phyloP scores from a whole-genome alignment of 2,797 vertebrate genomes.

The Chloroceryle inda region DNA sequence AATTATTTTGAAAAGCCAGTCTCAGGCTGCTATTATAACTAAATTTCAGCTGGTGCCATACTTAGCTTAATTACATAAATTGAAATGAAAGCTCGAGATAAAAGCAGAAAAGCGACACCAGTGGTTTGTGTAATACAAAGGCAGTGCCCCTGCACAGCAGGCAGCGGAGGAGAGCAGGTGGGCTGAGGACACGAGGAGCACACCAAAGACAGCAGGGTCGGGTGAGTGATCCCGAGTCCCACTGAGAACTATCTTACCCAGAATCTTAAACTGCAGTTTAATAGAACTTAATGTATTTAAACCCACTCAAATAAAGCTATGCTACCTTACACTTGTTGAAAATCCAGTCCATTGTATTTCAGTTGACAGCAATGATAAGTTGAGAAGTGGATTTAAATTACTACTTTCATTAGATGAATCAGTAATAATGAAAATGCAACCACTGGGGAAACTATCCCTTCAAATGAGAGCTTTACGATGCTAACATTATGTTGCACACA shows the following conservation, averaged over 20 bases:
- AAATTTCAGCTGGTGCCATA: background rate
- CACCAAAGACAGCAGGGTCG: background rate
- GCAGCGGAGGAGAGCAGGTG: background rate
- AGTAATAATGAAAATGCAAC: slow-evolving; percentile 16
- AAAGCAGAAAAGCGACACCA: background rate
- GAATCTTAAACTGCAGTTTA: background rate
- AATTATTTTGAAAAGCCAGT: background rate
- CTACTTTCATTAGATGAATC: background rate
- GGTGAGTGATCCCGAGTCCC: fast-evolving
- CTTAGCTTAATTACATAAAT: background rate
- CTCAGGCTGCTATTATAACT: background rate
- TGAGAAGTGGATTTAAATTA: background rate
- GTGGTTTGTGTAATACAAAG: background rate
- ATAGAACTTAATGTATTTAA: background rate
- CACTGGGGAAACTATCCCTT: slow-evolving; percentile 1
- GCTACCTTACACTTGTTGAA: background rate
- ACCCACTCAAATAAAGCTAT: background rate
- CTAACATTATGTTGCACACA: background rate
- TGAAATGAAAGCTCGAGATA: background rate
- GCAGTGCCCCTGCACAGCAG: background rate
- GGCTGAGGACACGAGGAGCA: background rate
- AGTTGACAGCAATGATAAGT: background rate
- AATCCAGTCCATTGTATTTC: background rate
- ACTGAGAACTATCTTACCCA: background rate
- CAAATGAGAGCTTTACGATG: background rate